Conservation (phyloP, 2,888 invertebrate genomes). For the Parapristionchus giblindavisi region DNA sequence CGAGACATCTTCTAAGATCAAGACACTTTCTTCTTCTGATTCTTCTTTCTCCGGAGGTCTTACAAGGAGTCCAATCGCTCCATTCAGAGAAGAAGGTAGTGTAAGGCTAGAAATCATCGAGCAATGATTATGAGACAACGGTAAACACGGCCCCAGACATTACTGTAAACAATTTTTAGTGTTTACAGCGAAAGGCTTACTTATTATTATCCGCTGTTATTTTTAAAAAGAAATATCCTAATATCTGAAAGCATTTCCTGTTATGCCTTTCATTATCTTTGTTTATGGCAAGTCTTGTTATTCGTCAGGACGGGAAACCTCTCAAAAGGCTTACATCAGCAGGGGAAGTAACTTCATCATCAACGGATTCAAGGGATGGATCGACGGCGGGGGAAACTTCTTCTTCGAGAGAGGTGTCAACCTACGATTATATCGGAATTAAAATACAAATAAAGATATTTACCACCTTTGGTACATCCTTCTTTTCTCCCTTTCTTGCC, state of each 20-base stretch:
- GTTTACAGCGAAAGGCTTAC: no score
- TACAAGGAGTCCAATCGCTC: constrained; percentile 67
- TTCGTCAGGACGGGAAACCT: no score
- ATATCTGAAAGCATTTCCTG: no score
- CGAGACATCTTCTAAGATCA: constrained; percentile 62
- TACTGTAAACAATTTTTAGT: no score
- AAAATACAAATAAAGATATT: neutral
- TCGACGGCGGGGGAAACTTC: constrained; percentile 20
- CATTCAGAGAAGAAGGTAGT: constrained; percentile 63
- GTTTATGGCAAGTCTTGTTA: no score
- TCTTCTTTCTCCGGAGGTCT: constrained; percentile 63
- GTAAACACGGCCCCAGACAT: no score
- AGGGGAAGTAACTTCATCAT: neutral
- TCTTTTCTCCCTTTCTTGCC: constrained; percentile 36
- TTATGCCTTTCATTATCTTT: neutral
- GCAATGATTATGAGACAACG: no score
- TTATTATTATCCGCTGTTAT: no score
- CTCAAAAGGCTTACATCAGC: constrained; percentile 4
- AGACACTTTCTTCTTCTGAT: constrained; percentile 66
- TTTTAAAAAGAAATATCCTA: no score
- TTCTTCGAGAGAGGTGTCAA: constrained; percentile 1
- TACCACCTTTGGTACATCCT: constrained; percentile 20
- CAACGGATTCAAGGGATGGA: constrained; percentile 14
- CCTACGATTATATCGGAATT: neutral
- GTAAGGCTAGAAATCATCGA: constrained; percentile 37